Evolutionary conservation across 2,888 invertebrate genomes (phyloP), one percentile per base, ranked within the genome.

Genomic region (Eudasyphora cyanicolor): DNA sequence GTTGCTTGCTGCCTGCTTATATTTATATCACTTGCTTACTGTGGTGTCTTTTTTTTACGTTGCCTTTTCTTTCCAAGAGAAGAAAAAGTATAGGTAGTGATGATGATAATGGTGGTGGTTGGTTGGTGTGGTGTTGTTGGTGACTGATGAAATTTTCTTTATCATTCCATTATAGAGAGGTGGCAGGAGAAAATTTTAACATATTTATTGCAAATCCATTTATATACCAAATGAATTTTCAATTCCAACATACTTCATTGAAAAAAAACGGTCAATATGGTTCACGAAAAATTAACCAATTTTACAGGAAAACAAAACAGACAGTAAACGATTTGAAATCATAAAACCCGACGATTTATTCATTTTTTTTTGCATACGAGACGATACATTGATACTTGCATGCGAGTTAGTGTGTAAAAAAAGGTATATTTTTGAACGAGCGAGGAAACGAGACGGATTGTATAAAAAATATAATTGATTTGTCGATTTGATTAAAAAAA

Each of bases 61-160:
- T 82, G 64, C 21, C 21, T 67, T 21, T 73, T 57, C 8, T 51
- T n/a, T n/a, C 42, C 54, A 35, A 76, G 64, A 82, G 6, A n/a
- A 76, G 71, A 75, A n/a, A 45, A 45, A 45, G 45, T 45, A 45
- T 70, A 79, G 67, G 71, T 69, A 64, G 42, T 79, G 75, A 49
- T 76, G 14, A 67, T 69, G 49, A 49, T 78, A 32, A 62, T 78
- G 42, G 32, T 81, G 71, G 64, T 70, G 69, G 75, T 79, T 76
- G 42, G 35, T 76, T 24, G 62, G 70, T 79, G 35, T 78, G n/a
- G n/a, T 71, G 60, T 51, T 79, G 76, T 79, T 78, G 75, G 71
- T 81, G 84, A 84, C 84, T 84, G 84, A 84, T 81, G 84, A 84
- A 84, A 84, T 84, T 84, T 84, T 79, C 80, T 76, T 81, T 76